Evolutionary conservation across 2,888 invertebrate species (phyloP).

Genomic region (Epsilonema sp.): DNA sequence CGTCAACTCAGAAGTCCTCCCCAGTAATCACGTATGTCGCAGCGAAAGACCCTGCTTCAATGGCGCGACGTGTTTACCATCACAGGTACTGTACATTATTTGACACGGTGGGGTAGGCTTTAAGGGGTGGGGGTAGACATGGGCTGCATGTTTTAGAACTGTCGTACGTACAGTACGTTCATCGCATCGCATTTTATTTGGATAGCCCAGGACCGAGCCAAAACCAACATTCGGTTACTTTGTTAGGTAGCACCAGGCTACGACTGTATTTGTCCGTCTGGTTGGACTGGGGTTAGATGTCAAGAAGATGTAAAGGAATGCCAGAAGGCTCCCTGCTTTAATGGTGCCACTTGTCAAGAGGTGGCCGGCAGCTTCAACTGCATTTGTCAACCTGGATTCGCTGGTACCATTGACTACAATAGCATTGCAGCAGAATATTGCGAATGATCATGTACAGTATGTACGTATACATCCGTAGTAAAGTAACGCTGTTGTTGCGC

Average conservation of each 20-base stretch:
- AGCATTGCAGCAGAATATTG: too few species aligned
- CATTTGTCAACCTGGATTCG: neutral
- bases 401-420: too few species aligned
- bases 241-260: neutral
- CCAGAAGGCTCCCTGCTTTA: slow-evolving; percentile 76
- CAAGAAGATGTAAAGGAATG: slow-evolving; percentile 76
- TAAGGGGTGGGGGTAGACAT: too few species aligned
- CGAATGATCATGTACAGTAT: too few species aligned
- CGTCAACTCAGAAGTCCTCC: too few species aligned
- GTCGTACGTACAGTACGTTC: too few species aligned
- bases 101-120: too few species aligned
- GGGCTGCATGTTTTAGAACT: too few species aligned
- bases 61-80: neutral
- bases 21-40: too few species aligned
- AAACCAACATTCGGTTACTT: neutral
- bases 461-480: too few species aligned
- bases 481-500: too few species aligned
- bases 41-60: neutral
- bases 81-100: neutral
- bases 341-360: slow-evolving; percentile 75
- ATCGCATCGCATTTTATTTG: neutral
- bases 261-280: slow-evolving; percentile 2
- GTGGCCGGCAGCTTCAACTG: slow-evolving; percentile 38
- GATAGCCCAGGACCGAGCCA: too few species aligned
- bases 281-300: slow-evolving; percentile 38